These are phyloP conservation scores for Pipra filicauda DNA, from an alignment of 2,113 vertebrate species.

Conservation along the genomic window DNA sequence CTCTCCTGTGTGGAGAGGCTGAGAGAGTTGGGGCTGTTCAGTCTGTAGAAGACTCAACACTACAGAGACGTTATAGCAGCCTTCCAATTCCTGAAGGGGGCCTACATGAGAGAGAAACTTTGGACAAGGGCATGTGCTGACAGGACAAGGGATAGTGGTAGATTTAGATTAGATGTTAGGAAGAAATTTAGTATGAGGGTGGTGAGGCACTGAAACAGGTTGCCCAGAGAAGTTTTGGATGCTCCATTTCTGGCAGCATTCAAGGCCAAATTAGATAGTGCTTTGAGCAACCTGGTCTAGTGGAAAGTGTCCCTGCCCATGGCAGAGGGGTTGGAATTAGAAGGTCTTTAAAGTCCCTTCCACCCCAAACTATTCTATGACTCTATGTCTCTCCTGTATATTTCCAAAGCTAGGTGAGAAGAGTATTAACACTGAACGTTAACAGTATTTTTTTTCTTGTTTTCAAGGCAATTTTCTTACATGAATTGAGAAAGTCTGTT, in stretches of 20 bases:
- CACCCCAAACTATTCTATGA: background rate
- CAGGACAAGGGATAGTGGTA: background rate
- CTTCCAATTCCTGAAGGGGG: background rate
- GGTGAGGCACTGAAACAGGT: background rate
- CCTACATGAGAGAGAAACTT: background rate
- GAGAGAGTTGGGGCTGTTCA: background rate
- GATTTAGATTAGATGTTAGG: background rate
- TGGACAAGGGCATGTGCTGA: background rate
- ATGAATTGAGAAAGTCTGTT: background rate
- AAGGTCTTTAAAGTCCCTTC: background rate
- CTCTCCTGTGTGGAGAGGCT: background rate
- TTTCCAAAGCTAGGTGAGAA: background rate
- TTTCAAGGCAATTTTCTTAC: background rate
- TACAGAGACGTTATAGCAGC: no score
- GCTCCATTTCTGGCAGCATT: background rate
- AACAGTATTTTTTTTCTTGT: background rate
- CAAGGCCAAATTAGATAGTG: background rate
- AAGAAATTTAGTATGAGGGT: background rate
- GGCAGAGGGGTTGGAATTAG: accelerated
- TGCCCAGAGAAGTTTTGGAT: background rate
- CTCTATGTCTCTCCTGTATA: background rate
- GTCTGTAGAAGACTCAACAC: background rate
- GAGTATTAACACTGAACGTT: background rate
- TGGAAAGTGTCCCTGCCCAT: background rate
- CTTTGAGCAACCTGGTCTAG: background rate